Base-by-base conservation (phyloP, 2,888 invertebrate species). In the Drosophila subsilvestris region DNA sequence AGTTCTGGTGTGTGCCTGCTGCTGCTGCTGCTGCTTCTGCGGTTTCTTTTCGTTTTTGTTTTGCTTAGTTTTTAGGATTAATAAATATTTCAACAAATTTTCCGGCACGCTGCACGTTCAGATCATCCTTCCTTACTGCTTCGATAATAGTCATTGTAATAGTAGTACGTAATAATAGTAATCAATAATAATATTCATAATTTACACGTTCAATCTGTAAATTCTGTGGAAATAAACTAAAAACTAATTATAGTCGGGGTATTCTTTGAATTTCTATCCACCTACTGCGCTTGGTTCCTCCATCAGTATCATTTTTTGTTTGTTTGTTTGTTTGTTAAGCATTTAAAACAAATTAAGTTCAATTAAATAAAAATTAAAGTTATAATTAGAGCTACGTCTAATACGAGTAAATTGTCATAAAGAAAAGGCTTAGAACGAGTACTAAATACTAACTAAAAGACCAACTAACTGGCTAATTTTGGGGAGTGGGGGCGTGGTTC, bases 71-170 rank as follows among this genome's bases (percentile, higher is more conserved):
- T 65, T 49, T 62, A 54, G 43, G 63, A 73, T 82, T 82, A 87
- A 85, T 87, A 86, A 82, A 82, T 82, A 88, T 80, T 75, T 83
- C 55, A 83, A 83, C 83, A 83, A 83, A 86, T 83, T 79, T 79
- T 75, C 79, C 81, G 63, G 76, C 76, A 71, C 6, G 37, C 37
- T 37, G 68, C 74, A 72, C 79, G 29, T 84, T 80, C 37, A 14
- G 29, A 86, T 80, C 37, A 14, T 14, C 37, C 37, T n/a, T 14
- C n/a, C 27, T 9, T 37, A 2, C 37, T 37, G 37, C 37, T n/a
- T 75, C 81, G 74, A 86, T 84, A 78, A 63, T 80, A 73, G 45
- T 57, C 71, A 71, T 71, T 60, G 65, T 78, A 78, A 62, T 84
- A 58, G 32, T 78, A 61, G 59, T 37, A 37, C 14, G 14, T 73